Percentiles rank a stretch among this genome's conserved stretches.
These are phyloP conservation scores for Epinephelus lanceolatus DNA, from an alignment of 2,113 vertebrate species.

Conservation along the genomic window DNA sequence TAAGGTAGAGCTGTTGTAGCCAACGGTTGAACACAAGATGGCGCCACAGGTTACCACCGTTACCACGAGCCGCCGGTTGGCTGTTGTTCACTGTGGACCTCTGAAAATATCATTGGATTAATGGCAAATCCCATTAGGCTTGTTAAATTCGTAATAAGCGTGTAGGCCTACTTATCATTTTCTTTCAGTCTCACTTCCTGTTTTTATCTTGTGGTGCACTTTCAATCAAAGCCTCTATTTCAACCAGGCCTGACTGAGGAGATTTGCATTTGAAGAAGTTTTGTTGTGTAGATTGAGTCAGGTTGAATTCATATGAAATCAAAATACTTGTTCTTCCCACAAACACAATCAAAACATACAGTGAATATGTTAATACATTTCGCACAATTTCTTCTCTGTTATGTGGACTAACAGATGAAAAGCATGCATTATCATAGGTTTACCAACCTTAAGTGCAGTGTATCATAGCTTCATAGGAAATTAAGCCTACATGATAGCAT, in stretches of 20 bases:
- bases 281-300: too few relatives aligned
- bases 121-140: not conserved
- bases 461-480: too few relatives aligned
- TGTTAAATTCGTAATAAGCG: not conserved
- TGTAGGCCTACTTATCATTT: not conserved
- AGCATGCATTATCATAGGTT: too few relatives aligned
- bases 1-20: not conserved
- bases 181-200: not conserved
- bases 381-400: too few relatives aligned
- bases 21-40: slow-evolving; percentile 45
- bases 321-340: not conserved
- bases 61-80: not conserved
- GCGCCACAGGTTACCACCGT: not conserved
- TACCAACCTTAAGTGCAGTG: too few relatives aligned
- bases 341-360: too few relatives aligned
- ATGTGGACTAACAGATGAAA: too few relatives aligned
- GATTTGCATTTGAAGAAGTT: too few relatives aligned
- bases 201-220: not conserved
- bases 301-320: not conserved
- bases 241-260: not conserved
- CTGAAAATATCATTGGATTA: not conserved
- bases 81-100: not conserved
- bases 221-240: not conserved
- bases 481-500: not conserved
- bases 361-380: too few relatives aligned